Percentiles rank a stretch among this genome's conserved stretches.
phyloP scores from a whole-genome alignment of 2,797 vertebrate genomes.

The Galago senegalensis region DNA sequence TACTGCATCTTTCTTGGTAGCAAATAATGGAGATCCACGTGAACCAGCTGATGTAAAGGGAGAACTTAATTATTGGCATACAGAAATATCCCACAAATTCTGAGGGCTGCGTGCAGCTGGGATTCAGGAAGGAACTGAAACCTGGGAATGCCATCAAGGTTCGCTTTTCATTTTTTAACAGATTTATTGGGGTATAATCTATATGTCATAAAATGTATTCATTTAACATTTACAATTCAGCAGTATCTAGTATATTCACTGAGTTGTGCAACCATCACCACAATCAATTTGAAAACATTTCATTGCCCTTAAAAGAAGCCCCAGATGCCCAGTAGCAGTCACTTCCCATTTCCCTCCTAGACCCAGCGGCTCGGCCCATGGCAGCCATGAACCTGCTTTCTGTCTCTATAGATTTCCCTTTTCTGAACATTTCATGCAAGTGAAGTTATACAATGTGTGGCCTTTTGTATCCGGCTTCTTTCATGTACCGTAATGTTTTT shows the following conservation, averaged over 20 bases:
- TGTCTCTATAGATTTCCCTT: neutral
- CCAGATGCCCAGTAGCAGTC: neutral
- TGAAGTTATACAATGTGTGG: neutral
- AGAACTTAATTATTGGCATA: neutral
- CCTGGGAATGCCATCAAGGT: neutral
- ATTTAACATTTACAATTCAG: neutral
- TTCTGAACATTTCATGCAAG: neutral
- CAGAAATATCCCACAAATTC: neutral
- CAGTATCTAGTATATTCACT: neutral
- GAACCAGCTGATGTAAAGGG: neutral
- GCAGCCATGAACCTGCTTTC: neutral
- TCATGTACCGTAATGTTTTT: neutral
- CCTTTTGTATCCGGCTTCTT: neutral
- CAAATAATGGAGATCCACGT: conserved; percentile 6
- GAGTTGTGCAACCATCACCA: neutral
- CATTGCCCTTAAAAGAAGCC: neutral
- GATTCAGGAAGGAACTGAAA: neutral
- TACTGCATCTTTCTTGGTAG: neutral
- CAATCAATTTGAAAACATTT: neutral
- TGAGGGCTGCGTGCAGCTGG: neutral
- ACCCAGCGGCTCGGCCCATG: neutral
- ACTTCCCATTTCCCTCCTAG: neutral
- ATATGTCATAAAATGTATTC: neutral
- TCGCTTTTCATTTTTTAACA: neutral
- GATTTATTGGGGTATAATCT: neutral